Base-by-base conservation (phyloP, 2,113 vertebrate species). In the Macrotus californicus region DNA sequence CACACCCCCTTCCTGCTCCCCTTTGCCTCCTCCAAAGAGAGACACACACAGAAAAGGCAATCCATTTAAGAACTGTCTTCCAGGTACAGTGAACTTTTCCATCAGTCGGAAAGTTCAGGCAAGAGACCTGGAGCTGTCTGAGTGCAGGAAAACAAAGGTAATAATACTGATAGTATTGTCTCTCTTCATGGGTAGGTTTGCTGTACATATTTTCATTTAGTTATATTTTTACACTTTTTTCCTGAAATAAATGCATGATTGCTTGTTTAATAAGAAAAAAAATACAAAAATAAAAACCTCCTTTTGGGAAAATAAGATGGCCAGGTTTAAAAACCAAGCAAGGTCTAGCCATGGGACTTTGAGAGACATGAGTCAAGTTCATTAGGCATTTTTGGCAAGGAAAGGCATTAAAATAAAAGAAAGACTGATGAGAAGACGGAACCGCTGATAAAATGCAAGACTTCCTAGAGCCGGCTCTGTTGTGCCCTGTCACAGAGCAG, bases 271-370 rank as follows among this genome's bases (percentile, higher is more conserved):
- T 61, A 61, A 26, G 67, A 39, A 56, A 77, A 77, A 73, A 86
- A 67, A 39, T 34, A 21, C 24, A 24, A 80, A 50, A 54, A 16
- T 46, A 56, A 81, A 82, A 89, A 50, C 21, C 61, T 83, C 41
- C 26, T 43, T 69, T 87, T 66, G 13, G 39, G 85, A 91, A 96
- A 91, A 19, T 70, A 72, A 91, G 67, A 79, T 29, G 5, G 36
- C 34, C 46, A 61, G 31, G 2, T 82, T 41, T 61, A 59, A 93
- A 93, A 86, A 90, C 5, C 67, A 82, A 89, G 13, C 21, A 31
- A 92, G 76, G 26, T 22, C 31, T 5, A 73, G 41, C 24, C 26
- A 64, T 9, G 64, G 19, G 83, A 48, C 59, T 54, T 72, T 91
- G 69, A 59, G 79, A 80, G 22, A 12, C 15, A 50, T 21, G 31